A percentile compares a stretch with the other conserved stretches of the same genome.
Evolutionary conservation across 2,113 vertebrate species (phyloP).

Genomic region (Leuciscus idus): DNA sequence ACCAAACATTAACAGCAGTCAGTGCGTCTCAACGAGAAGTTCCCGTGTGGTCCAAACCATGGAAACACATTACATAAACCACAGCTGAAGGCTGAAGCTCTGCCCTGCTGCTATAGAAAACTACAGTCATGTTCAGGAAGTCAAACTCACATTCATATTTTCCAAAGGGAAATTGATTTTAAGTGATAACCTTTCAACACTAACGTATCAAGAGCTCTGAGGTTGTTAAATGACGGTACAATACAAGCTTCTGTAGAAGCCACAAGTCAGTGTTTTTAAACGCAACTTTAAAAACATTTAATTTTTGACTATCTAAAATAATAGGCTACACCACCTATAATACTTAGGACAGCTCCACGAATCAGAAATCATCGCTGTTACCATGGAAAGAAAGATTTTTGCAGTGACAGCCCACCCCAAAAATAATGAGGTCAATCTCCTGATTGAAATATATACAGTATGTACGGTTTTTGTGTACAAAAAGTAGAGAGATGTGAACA

Average conservation of each 20-base stretch:
- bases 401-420: too few species aligned
- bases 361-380: too few species aligned
- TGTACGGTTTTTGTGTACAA: too few species aligned
- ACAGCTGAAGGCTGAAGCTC: conserved; percentile 26
- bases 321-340: background rate
- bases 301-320: background rate
- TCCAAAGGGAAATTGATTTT: background rate
- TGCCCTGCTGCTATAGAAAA: background rate
- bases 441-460: too few species aligned
- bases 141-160: background rate
- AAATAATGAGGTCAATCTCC: too few species aligned
- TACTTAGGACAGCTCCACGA: background rate
- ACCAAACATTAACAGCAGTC: conserved; percentile 6
- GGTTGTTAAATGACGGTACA: background rate
- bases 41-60: background rate
- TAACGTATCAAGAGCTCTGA: background rate
- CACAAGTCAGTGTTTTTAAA: background rate
- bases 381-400: too few species aligned
- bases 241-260: background rate
- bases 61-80: conserved; percentile 18
- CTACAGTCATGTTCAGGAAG: conserved; percentile 1
- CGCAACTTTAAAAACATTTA: too few species aligned
- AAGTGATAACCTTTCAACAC: background rate
- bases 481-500: too few species aligned
- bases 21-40: background rate